Evolutionary conservation across 2,113 vertebrate species (phyloP).

Genomic region (Spizaetus ornatus): DNA sequence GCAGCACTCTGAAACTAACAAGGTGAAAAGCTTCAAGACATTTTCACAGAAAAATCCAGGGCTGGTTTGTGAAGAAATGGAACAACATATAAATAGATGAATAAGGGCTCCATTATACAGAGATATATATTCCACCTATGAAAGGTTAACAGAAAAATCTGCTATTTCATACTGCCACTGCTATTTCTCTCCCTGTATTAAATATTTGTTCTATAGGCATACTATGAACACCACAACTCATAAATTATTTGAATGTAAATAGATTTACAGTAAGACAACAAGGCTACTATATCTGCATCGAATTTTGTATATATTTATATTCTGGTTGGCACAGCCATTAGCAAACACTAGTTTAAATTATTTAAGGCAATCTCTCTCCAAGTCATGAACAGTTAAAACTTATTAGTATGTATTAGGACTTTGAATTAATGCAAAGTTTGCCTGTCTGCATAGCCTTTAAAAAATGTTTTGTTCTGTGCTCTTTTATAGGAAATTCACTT

Average conservation of each 20-base stretch:
- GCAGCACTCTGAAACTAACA: neutral
- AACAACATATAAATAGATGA: neutral
- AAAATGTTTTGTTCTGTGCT: neutral
- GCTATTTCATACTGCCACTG: neutral
- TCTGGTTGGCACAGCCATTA: conserved; percentile 33
- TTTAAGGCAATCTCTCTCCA: conserved; percentile 35
- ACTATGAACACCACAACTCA: conserved; percentile 31
- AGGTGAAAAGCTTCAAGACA: neutral
- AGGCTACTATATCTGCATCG: conserved; percentile 40
- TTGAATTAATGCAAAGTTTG: conserved; percentile 65
- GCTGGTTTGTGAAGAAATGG: neutral
- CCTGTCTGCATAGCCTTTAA: conserved; percentile 11
- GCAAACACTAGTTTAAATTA: conserved; percentile 62
- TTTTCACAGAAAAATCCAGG: neutral
- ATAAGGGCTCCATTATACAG: conserved; percentile 34
- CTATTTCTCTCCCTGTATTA: conserved; percentile 25
- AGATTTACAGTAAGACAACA: conserved; percentile 52
- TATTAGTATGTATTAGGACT: conserved; percentile 60
- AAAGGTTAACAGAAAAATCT: conserved; percentile 19
- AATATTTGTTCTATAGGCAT: neutral
- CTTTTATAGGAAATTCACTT: neutral
- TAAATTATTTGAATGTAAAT: conserved; percentile 47
- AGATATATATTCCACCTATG: neutral
- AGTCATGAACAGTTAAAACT: conserved; percentile 30
- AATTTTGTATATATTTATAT: conserved; percentile 57